phyloP scores from a whole-genome alignment of 2,888 invertebrate species.

The Anodontia alba region DNA sequence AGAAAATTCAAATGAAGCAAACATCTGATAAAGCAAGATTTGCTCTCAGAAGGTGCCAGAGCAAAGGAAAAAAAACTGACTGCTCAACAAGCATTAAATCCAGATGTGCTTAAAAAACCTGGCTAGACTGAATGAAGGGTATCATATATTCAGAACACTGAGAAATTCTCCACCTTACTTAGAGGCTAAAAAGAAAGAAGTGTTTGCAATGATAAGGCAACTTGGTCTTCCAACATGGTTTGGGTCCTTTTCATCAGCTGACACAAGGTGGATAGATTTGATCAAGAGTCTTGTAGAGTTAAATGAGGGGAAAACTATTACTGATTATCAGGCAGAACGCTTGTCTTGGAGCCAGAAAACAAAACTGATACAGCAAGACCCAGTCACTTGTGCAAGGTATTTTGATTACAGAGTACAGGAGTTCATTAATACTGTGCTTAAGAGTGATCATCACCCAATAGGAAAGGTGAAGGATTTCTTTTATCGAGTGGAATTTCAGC shows the following conservation, averaged over 20 bases:
- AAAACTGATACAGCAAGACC: not conserved
- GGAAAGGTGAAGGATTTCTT: not conserved
- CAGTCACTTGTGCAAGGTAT: constrained; percentile 19
- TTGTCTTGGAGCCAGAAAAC: not conserved
- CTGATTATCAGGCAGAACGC: not conserved
- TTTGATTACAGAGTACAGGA: constrained; percentile 22
- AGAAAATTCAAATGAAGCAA: constrained; percentile 47
- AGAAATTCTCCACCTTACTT: constrained; percentile 49
- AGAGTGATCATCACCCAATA: too few species aligned
- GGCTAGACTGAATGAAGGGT: constrained; percentile 75
- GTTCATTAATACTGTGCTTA: not conserved
- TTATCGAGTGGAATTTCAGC: constrained; percentile 14
- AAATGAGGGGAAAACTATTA: not conserved
- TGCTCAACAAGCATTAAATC: constrained; percentile 33
- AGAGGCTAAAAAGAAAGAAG: constrained; percentile 33
- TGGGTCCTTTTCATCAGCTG: constrained; percentile 56
- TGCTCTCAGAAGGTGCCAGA: constrained; percentile 46
- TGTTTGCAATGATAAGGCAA: constrained; percentile 22
- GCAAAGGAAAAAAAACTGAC: constrained; percentile 31
- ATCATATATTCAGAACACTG: constrained; percentile 42
- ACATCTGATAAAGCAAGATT: constrained; percentile 51
- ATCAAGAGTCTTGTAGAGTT: not conserved
- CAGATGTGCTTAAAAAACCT: constrained; percentile 41
- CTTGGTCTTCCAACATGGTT: constrained; percentile 63
- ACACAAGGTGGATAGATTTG: constrained; percentile 53